Base-by-base conservation (phyloP, 2,797 vertebrate genomes). In the Enteromius fasciolatus region DNA sequence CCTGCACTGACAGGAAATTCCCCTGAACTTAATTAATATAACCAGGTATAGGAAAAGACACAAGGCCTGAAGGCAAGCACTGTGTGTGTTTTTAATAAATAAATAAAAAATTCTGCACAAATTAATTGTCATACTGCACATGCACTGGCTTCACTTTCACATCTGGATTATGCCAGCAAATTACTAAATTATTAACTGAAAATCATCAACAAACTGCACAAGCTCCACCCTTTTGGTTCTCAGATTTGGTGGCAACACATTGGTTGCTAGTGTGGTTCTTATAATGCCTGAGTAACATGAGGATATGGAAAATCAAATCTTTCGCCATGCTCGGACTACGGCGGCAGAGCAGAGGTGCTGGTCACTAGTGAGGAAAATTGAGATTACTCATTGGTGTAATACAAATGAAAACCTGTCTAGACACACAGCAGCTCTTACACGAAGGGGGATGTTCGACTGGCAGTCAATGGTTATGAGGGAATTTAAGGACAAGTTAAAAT, bases 401-500 rank as follows among this genome's bases (percentile, higher is more conserved):
- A 72, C 41, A 80, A 80, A 80, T 63, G 28, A 80, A 57, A 80
- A 36, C 5, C 68, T 23, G 68, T 80, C 78, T 72, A 61, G 68
- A 72, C 23, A 28, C 70, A 69, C 77, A 52, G n/a, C 17, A 52
- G n/a, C 39, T 17, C 36, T 48, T 3, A 67, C 18, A 54, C 17
- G 11, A 50, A 48, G 3, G 5, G 20, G 1, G 28, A 28, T 2
- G n/a, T 39, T 18, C 2, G 6, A 17, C 17, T 54, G 17, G 59
- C 23, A 59, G 31, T 68, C 15, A 9, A 68, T 18, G 1, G 50
- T 68, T 68, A 18, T 36, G 50, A 18, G n/a, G 12, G 46, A 48
- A 57, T 28, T 18, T 23, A 11, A 63, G 3, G 17, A 54, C 20
- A 74, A 57, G 33, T 18, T 39, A 9, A 39, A 25, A 57, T 73